Evolutionary conservation across 2,797 vertebrate genomes (phyloP).

Genomic region (Emydoidea blandingii): DNA sequence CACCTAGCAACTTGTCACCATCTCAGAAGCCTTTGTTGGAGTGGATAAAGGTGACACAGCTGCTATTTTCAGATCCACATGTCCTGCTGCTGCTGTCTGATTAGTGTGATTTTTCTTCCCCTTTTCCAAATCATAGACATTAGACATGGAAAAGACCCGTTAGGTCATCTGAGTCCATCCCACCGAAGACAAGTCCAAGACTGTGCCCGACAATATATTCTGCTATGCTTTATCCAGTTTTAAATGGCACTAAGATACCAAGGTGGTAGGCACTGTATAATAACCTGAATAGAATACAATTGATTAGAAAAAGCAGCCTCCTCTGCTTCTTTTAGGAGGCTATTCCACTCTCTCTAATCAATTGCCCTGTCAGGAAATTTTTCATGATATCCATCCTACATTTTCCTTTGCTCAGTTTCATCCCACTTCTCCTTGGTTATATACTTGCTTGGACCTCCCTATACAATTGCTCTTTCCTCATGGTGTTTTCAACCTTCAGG

Average conservation of each 20-base stretch:
- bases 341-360: background rate
- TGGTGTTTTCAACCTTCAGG: background rate
- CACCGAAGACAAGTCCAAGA: background rate
- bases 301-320: too few relatives aligned
- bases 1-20: conserved; percentile 43
- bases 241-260: background rate
- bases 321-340: background rate
- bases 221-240: background rate
- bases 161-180: background rate
- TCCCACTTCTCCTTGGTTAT: background rate
- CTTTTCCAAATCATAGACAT: conserved; percentile 46
- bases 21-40: conserved; percentile 38
- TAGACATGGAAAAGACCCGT: conserved; percentile 29
- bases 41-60: conserved; percentile 53
- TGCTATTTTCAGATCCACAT: conserved; percentile 63
- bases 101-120: background rate
- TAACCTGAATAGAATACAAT: background rate
- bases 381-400: background rate
- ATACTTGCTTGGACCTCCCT: background rate
- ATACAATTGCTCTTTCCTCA: background rate
- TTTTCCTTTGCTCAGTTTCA: background rate
- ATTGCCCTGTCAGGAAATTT: background rate
- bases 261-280: background rate
- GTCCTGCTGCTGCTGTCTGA: conserved; percentile 41
- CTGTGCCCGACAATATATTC: background rate